These are phyloP conservation scores for Probosciger aterrimus DNA, from an alignment of 2,113 vertebrate genomes.

Conservation along the genomic window DNA sequence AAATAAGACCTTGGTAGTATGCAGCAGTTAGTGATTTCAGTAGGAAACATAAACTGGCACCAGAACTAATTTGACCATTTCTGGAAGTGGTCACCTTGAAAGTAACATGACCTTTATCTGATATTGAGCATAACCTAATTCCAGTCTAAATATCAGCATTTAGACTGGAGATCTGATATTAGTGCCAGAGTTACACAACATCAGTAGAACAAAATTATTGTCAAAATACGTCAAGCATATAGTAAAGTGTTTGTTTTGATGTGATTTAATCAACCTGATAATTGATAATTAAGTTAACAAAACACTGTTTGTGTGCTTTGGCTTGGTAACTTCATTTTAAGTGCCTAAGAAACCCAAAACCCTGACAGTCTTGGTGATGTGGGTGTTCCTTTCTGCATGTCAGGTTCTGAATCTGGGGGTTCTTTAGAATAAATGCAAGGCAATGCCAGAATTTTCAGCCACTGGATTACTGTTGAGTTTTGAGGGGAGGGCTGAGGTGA, in stretches of 20 bases:
- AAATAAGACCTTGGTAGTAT: background rate
- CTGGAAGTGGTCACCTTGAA: background rate
- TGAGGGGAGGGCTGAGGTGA: background rate
- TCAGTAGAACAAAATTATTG: background rate
- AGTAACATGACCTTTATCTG: background rate
- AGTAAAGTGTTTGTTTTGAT: background rate
- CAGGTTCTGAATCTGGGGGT: background rate
- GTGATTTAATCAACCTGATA: background rate
- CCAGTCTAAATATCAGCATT: background rate
- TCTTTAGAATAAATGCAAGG: background rate
- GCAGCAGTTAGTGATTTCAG: background rate
- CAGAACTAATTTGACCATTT: background rate
- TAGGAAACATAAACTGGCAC: background rate
- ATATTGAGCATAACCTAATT: background rate
- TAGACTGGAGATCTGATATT: background rate
- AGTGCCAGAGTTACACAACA: background rate
- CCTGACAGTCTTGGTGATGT: background rate
- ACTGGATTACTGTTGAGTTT: background rate
- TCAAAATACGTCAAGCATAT: background rate
- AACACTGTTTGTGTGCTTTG: background rate
- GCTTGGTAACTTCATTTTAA: background rate
- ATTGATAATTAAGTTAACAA: background rate
- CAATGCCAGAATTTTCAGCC: background rate
- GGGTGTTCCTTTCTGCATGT: background rate
- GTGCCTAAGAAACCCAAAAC: background rate